phyloP scores from a whole-genome alignment of 1,140 invertebrate genomes.

The Diprion similis region DNA sequence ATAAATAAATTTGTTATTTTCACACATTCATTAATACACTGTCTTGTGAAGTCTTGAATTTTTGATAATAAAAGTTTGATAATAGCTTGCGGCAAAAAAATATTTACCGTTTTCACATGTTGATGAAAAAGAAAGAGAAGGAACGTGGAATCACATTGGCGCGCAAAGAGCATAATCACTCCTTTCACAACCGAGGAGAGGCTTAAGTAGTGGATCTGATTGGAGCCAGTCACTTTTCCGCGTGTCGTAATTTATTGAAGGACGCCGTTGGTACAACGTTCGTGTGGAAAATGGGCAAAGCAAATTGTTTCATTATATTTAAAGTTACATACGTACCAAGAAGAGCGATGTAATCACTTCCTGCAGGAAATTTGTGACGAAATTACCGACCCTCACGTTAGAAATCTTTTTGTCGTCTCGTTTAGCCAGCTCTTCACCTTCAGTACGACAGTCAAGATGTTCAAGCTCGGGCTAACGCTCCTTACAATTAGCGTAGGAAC shows the following conservation, averaged over 20 bases:
- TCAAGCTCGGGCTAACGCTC: not conserved
- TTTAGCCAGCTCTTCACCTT: not conserved
- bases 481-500: constrained; percentile 22
- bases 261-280: not conserved
- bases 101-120: no score
- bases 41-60: no score
- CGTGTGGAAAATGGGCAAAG: not conserved
- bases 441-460: not conserved
- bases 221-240: not conserved
- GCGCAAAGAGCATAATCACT: not conserved
- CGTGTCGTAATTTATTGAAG: not conserved
- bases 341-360: not conserved
- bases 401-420: not conserved
- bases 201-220: not conserved
- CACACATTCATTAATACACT: no score
- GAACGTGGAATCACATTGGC: no score
- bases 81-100: no score
- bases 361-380: not conserved
- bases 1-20: no score
- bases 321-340: not conserved
- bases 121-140: no score
- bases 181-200: not conserved
- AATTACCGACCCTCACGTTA: not conserved
- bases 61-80: no score
- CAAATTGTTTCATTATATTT: not conserved